Evolutionary conservation across 2,797 vertebrate species (phyloP).

Genomic region (Phylloscopus collybita): DNA sequence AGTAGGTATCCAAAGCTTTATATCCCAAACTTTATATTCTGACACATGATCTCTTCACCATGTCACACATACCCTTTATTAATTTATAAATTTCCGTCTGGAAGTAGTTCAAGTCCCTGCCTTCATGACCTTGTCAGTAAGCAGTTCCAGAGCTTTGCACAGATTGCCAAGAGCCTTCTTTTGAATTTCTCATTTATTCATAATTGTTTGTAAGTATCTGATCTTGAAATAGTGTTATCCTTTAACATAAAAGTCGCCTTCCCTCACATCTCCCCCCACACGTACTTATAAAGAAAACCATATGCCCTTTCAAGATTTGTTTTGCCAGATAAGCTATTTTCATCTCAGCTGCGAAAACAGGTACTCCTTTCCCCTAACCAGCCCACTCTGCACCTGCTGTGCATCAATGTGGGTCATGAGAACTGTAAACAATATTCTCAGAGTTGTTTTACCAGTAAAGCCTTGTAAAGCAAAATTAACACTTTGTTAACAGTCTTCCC

Average conservation of each 20-base stretch:
- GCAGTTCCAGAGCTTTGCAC: constrained; percentile 28
- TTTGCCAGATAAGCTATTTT: constrained; percentile 61
- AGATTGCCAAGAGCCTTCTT: constrained; percentile 43
- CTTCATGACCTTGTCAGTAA: constrained; percentile 5
- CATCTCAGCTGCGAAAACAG: constrained; percentile 63
- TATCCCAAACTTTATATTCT: constrained; percentile 11
- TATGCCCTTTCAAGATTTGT: constrained; percentile 64
- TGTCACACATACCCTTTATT: constrained; percentile 9
- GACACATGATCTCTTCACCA: not conserved
- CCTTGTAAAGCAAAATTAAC: constrained; percentile 22
- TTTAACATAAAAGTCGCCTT: constrained; percentile 11
- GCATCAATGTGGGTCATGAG: constrained; percentile 46
- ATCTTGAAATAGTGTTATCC: constrained; percentile 50
- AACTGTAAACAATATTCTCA: constrained; percentile 55
- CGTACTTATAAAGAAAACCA: constrained; percentile 27
- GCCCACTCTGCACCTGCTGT: constrained; percentile 66
- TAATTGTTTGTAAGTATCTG: constrained; percentile 40
- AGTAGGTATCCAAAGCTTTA: not conserved
- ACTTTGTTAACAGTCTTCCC: not conserved
- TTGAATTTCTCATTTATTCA: constrained; percentile 23
- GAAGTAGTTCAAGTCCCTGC: constrained; percentile 16
- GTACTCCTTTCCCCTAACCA: constrained; percentile 46
- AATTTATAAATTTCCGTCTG: constrained; percentile 47
- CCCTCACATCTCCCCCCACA: constrained; percentile 41
- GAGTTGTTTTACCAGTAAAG: not conserved